Evolutionary conservation across 1,140 invertebrate genomes (phyloP).

Genomic region (Atta texana): DNA sequence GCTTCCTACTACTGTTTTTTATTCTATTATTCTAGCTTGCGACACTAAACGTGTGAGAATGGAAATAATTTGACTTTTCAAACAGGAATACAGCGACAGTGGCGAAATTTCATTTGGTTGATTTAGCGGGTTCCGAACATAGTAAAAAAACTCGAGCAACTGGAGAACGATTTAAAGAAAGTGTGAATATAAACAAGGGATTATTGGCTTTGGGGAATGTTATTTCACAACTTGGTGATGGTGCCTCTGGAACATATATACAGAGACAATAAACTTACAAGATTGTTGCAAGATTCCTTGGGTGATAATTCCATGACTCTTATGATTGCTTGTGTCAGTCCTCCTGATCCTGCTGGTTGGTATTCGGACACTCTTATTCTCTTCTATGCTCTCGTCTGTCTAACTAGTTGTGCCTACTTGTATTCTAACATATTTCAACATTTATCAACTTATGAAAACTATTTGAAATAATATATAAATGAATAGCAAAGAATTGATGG

Average conservation of each 20-base stretch:
- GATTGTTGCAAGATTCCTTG: constrained; percentile 96
- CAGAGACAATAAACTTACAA: constrained; percentile 96
- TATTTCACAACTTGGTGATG: constrained; percentile 94
- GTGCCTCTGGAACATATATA: constrained; percentile 91
- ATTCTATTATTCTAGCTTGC: background rate
- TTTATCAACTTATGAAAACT: background rate
- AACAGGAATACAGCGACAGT: constrained; percentile 90
- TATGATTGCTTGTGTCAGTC: constrained; percentile 98
- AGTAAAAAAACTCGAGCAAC: constrained; percentile 96
- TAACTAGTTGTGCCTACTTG: background rate
- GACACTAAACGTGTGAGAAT: background rate
- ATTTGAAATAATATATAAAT: too few relatives aligned
- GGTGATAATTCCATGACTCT: constrained; percentile 97
- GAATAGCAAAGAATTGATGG: too few relatives aligned
- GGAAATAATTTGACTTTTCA: constrained; percentile 43
- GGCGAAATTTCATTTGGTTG: constrained; percentile 95
- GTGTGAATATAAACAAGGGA: constrained; percentile 97
- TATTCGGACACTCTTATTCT: constrained; percentile 24
- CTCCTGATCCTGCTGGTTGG: constrained; percentile 92
- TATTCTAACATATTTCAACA: background rate
- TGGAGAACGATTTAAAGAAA: constrained; percentile 96
- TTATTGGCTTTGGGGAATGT: constrained; percentile 96
- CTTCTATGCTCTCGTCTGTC: background rate
- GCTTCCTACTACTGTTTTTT: background rate
- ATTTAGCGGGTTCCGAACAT: constrained; percentile 97